These are phyloP conservation scores for Perognathus longimembris DNA, from an alignment of 2,113 vertebrate species.

Conservation along the genomic window DNA sequence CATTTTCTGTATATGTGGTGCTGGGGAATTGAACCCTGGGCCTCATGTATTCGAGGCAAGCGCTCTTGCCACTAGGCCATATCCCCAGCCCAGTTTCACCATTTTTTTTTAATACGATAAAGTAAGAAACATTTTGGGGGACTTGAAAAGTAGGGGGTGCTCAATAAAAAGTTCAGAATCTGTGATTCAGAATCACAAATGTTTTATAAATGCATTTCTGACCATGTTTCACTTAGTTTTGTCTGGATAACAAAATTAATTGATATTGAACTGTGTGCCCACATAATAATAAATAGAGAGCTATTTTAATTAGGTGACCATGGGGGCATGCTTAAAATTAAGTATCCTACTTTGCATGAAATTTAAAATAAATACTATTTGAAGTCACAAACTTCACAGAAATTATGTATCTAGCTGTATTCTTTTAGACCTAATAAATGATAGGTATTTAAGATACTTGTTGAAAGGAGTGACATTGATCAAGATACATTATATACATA, in stretches of 20 bases:
- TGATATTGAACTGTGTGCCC: background rate
- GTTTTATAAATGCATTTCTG: conserved; percentile 49
- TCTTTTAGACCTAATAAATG: conserved; percentile 56
- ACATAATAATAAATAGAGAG: conserved; percentile 17
- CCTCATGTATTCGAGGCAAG: too few relatives aligned
- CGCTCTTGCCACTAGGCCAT: too few relatives aligned
- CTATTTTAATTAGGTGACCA: background rate
- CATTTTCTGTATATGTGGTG: too few relatives aligned
- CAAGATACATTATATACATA: too few relatives aligned
- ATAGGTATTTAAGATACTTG: background rate
- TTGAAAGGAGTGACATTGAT: too few relatives aligned
- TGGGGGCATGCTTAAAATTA: background rate
- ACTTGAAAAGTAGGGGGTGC: conserved; percentile 31
- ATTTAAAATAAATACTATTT: conserved; percentile 2
- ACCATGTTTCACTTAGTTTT: conserved; percentile 40
- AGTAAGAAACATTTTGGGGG: background rate
- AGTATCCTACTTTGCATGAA: conserved; percentile 23
- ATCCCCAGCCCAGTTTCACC: too few relatives aligned
- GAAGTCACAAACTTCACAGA: conserved; percentile 8
- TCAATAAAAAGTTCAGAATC: conserved; percentile 65
- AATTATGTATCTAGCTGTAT: conserved; percentile 4
- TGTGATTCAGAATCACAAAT: background rate
- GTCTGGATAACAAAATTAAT: conserved; percentile 33
- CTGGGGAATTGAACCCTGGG: too few relatives aligned
- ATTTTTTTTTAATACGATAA: conserved; percentile 36